These are phyloP conservation scores for Abrostola tripartita DNA, from an alignment of 2,888 invertebrate genomes.

Conservation along the genomic window DNA sequence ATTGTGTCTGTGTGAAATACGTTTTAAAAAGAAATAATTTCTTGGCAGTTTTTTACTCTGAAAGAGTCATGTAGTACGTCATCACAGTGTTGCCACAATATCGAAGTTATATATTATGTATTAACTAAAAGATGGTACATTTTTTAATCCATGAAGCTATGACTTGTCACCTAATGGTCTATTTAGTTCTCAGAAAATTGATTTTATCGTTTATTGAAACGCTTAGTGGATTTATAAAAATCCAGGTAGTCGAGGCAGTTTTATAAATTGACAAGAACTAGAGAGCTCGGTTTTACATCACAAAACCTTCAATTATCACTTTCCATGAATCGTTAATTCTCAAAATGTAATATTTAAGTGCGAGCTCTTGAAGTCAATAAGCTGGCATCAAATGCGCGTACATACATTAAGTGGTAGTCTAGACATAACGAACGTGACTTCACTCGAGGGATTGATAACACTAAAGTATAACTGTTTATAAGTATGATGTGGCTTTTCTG, in stretches of 20 bases:
- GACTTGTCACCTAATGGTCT: no score
- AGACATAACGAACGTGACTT: constrained; percentile 39
- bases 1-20: neutral
- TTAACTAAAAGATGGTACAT: neutral
- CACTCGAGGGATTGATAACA: constrained; percentile 10
- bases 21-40: neutral
- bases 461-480: constrained; percentile 8
- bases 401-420: constrained; percentile 36
- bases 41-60: neutral
- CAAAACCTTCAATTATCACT: neutral
- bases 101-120: neutral
- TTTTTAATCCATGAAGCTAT: no score
- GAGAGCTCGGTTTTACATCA: neutral
- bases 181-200: no score
- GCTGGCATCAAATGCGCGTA: constrained; percentile 32
- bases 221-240: no score
- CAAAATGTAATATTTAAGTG: neutral
- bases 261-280: neutral
- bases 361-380: constrained; percentile 26
- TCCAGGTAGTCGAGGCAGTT: no score
- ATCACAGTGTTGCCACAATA: no score
- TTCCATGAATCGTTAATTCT: neutral
- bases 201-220: no score
- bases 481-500: constrained; percentile 3
- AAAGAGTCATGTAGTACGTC: no score